Conservation (phyloP, 2,888 invertebrate species). For the Ophraella communa region DNA sequence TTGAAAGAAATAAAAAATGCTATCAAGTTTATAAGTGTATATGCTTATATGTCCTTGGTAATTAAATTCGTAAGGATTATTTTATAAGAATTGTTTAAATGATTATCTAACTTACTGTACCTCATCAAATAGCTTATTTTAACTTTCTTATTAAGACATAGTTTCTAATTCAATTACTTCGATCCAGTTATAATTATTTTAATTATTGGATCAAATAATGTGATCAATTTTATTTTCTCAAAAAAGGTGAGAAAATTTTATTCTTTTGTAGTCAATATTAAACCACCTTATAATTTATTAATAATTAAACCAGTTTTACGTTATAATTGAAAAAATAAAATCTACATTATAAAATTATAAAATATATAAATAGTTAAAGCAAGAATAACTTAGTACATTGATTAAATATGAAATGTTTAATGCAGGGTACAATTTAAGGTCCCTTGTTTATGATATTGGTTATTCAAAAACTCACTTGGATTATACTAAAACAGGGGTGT, state of each 20-base stretch:
- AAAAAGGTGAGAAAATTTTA: background rate
- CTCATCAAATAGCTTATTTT: background rate
- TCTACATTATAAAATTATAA: too few relatives aligned
- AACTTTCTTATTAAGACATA: background rate
- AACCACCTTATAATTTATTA: background rate
- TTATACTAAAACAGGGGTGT: too few relatives aligned
- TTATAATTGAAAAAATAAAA: too few relatives aligned
- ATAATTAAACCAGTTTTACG: too few relatives aligned
- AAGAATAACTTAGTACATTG: too few relatives aligned
- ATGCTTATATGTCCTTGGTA: background rate
- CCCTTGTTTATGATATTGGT: too few relatives aligned
- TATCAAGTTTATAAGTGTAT: background rate
- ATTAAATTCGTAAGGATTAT: background rate
- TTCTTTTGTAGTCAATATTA: background rate
- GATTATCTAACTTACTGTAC: background rate
- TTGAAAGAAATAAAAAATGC: too few relatives aligned
- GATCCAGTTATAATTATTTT: background rate
- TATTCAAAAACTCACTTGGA: too few relatives aligned
- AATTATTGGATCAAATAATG: background rate
- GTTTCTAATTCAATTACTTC: background rate
- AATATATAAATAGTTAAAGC: too few relatives aligned
- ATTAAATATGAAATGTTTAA: too few relatives aligned
- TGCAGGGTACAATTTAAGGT: too few relatives aligned
- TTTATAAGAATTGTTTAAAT: background rate
- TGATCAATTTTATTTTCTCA: background rate